Base-by-base conservation (phyloP, 2,113 vertebrate species). In the Tyto alba region DNA sequence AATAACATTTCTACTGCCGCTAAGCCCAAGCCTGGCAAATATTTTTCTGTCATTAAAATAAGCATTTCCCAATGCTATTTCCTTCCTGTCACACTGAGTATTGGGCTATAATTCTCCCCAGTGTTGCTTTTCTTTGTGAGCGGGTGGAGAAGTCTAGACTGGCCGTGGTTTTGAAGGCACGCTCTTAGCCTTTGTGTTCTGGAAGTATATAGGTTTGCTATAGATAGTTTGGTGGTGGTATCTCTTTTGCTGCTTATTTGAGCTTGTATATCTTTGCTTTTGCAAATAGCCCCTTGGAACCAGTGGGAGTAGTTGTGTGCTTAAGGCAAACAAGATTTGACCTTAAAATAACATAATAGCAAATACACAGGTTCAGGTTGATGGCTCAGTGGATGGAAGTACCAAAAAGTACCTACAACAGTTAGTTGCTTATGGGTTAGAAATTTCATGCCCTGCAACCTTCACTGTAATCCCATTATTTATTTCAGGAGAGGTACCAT, bases 41-140 rank as follows among this genome's bases (percentile, higher is more conserved):
- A 95, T 93, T 96, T 95, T 96, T 83, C 89, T 95, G 83, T 81
- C 95, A 96, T 97, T 96, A 96, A 94, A 96, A 93, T 94, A 89
- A 89, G 94, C 85, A 95, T 96, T 96, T 96, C 93, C 93, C 93
- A 73, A 34, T 89, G 91, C 91, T 95, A 76, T 96, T 97, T 95
- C 95, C 94, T 92, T 95, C 81, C 94, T 95, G 92, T 95, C 95
- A 95, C 27, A 17, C 71, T 10, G 74, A 59, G 68, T 92, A 91
- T 93, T 93, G 89, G 84, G 66, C 89, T 94, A 71, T 96, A 96
- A 96, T 69, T 97, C 96, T 97, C 94, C 72, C 68, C 8, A 3
- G 64, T 80, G 82, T 72, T 75, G 78, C 90, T 84, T 34, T 81
- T 52, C 76, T 56, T 47, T 57, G 69, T 22, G 76, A 90, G 73